Base-by-base conservation (phyloP, 2,888 invertebrate species). In the Diarsia dahlii region DNA sequence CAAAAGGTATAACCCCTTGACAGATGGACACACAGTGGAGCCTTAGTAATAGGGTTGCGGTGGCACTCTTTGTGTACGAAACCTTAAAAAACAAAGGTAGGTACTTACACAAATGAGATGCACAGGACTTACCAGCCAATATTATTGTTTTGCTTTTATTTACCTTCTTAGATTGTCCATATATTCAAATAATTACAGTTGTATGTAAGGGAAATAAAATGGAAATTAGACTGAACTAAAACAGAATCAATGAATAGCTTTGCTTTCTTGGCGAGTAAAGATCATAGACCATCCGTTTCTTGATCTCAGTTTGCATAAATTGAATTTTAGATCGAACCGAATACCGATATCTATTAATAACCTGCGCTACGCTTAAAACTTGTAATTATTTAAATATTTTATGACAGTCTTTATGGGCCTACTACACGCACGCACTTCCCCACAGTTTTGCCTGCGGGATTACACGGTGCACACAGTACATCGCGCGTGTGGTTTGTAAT, bases 381-480 rank as follows among this genome's bases (percentile, higher is more conserved):
- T 46, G 20, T 71, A 56, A 70, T 56, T 12, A 71, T 34, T 58
- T 15, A 13, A 46, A 70, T 34, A 5, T 56, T 46, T 56, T 71
- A 70, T 18, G 70, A 8, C 8, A 58, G 56, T 45, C 2, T 10
- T 34, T 13, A 28, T 1, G n/a, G n/a, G n/a, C n/a, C n/a, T n/a
- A n/a, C n/a, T n/a, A n/a, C n/a, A n/a, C n/a, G n/a, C n/a, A n/a
- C n/a, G n/a, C n/a, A n/a, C n/a, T n/a, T n/a, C n/a, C n/a, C n/a
- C n/a, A n/a, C n/a, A n/a, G n/a, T n/a, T n/a, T n/a, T n/a, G n/a
- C n/a, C n/a, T n/a, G n/a, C n/a, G n/a, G n/a, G n/a, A n/a, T n/a
- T n/a, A n/a, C n/a, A n/a, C n/a, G n/a, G n/a, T n/a, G n/a, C n/a
- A n/a, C n/a, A n/a, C n/a, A n/a, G n/a, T n/a, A n/a, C n/a, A n/a